Percentiles rank a stretch among this genome's conserved stretches.
These are phyloP conservation scores for Chydorus sphaericus DNA, from an alignment of 2,888 invertebrate species.

Conservation along the genomic window DNA sequence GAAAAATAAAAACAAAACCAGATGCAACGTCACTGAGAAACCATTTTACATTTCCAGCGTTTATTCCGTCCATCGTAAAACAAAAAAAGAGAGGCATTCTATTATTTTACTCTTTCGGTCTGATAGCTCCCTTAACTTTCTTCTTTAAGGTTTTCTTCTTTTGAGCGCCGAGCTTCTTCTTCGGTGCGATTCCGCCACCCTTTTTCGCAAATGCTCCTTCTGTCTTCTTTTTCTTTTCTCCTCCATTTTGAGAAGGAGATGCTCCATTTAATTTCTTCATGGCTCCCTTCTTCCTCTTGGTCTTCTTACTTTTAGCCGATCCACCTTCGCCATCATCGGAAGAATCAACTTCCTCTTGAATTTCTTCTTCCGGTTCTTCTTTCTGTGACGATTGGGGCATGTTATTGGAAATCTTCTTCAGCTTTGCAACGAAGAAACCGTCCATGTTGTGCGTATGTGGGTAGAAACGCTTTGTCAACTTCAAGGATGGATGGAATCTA, in stretches of 20 bases:
- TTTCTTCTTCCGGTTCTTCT: conserved; percentile 17
- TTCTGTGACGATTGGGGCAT: conserved; percentile 28
- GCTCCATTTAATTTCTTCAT: too few species aligned
- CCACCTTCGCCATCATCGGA: neutral
- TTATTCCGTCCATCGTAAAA: too few species aligned
- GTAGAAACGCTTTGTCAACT: conserved; percentile 78
- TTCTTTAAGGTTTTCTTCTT: neutral
- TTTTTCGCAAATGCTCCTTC: neutral
- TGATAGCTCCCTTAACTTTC: neutral
- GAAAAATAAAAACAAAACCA: too few species aligned
- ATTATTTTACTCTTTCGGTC: conserved; percentile 4
- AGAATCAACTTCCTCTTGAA: neutral
- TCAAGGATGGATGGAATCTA: conserved; percentile 79
- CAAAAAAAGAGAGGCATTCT: too few species aligned
- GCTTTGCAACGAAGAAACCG: conserved; percentile 95
- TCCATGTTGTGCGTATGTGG: conserved; percentile 99
- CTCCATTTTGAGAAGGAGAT: neutral
- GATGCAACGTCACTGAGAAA: too few species aligned
- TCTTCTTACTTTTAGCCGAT: neutral
- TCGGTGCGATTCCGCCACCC: neutral
- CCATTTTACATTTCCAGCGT: too few species aligned
- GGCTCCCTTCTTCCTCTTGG: neutral
- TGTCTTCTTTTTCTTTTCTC: neutral
- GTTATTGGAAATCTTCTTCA: conserved; percentile 86
- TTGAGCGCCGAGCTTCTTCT: neutral